phyloP scores from a whole-genome alignment of 2,113 vertebrate genomes.

The Parus major region DNA sequence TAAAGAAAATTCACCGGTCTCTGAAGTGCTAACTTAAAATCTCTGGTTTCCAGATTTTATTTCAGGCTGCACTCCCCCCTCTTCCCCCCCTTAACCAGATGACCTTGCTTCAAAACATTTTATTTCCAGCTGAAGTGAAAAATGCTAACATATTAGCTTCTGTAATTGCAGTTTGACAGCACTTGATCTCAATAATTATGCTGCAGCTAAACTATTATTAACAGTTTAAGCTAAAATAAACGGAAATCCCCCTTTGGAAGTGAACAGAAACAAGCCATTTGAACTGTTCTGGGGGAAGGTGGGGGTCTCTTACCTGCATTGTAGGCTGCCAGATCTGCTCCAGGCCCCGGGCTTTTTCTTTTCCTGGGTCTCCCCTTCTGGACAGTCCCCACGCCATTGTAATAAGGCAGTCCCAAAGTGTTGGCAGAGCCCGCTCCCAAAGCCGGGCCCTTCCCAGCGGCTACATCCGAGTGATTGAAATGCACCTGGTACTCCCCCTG shows the following conservation, averaged over 20 bases:
- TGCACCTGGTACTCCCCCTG: conserved; percentile 96
- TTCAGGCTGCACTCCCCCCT: conserved; percentile 49
- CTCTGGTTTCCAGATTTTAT: conserved; percentile 71
- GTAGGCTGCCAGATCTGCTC: conserved; percentile 93
- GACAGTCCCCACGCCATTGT: conserved; percentile 96
- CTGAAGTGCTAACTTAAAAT: conserved; percentile 63
- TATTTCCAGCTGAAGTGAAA: conserved; percentile 74
- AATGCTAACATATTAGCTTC: conserved; percentile 70
- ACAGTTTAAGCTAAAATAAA: conserved; percentile 72
- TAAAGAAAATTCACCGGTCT: conserved; percentile 58
- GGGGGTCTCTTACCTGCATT: conserved; percentile 88
- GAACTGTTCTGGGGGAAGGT: neutral
- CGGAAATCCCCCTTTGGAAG: conserved; percentile 65
- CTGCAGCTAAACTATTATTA: conserved; percentile 75
- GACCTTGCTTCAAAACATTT: conserved; percentile 71
- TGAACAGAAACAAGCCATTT: conserved; percentile 51
- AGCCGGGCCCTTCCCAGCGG: conserved; percentile 85
- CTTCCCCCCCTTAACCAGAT: conserved; percentile 59
- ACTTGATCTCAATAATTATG: conserved; percentile 74
- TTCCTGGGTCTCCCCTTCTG: conserved; percentile 97
- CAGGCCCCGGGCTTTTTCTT: conserved; percentile 94
- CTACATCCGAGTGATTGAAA: conserved; percentile 93
- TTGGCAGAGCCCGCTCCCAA: conserved; percentile 84
- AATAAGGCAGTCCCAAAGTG: conserved; percentile 94
- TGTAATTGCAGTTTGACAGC: conserved; percentile 72